Conservation (phyloP, 2,113 vertebrate genomes). For the Mola mola region DNA sequence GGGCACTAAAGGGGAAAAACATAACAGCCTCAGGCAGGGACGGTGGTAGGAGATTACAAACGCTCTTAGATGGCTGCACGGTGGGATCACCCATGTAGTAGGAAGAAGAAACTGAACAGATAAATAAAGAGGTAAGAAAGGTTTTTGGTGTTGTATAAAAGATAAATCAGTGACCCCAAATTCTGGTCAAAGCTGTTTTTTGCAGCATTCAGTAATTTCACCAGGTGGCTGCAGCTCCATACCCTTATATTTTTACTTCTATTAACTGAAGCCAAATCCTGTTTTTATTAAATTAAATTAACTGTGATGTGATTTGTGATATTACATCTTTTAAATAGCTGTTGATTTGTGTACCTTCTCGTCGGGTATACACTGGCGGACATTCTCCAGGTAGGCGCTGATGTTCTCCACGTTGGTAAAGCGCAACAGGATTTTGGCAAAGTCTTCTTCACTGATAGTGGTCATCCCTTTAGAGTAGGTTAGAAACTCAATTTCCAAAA, state of each 20-base stretch:
- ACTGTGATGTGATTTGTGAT: too few species aligned
- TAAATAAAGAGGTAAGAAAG: constrained; percentile 4
- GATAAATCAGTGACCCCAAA: too few species aligned
- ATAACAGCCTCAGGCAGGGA: constrained; percentile 60
- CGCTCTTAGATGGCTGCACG: constrained; percentile 31
- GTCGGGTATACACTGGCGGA: constrained; percentile 90
- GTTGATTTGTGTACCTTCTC: constrained; percentile 98
- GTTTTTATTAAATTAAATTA: too few species aligned
- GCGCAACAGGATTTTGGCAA: constrained; percentile 95
- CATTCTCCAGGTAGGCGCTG: constrained; percentile 93
- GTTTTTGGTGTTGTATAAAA: background rate
- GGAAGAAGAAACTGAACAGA: constrained; percentile 20
- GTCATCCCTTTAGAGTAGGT: constrained; percentile 98
- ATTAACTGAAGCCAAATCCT: too few species aligned
- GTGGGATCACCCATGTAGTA: constrained; percentile 8
- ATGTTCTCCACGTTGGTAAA: constrained; percentile 99
- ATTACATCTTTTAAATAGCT: too few species aligned
- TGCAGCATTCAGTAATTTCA: too few species aligned
- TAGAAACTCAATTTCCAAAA: constrained; percentile 97
- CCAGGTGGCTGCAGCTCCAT: too few species aligned
- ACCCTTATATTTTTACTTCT: too few species aligned
- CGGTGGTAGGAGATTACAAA: constrained; percentile 49
- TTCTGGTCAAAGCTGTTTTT: too few species aligned
- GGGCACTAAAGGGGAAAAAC: constrained; percentile 48
- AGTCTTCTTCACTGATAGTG: constrained; percentile 98